Evolutionary conservation across 2,888 invertebrate genomes (phyloP), one percentile per base, ranked within the genome.

Genomic region (Eristalis pertinax): DNA sequence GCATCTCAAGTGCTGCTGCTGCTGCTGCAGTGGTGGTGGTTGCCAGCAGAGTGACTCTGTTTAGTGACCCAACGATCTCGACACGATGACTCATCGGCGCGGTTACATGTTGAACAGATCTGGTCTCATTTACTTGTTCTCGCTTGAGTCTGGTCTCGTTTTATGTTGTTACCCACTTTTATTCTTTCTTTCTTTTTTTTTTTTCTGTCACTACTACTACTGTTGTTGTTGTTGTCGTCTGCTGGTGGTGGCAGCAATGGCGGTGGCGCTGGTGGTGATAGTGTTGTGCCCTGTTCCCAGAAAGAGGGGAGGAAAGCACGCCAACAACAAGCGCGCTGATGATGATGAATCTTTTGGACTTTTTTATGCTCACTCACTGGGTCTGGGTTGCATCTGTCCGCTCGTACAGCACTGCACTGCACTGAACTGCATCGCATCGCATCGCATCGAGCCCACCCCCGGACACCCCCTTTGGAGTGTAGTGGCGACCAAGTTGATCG

Each of bases 381-480:
- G 86, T 86, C 75, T 82, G 78, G 68, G 78, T 83, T 86, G 86
- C 86, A 86, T 82, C 82, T 78, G 85, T 77, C 50, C 68, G 38
- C 38, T n/a, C n/a, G n/a, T n/a, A n/a, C n/a, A n/a, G n/a, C n/a
- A n/a, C n/a, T n/a, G n/a, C n/a, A n/a, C n/a, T n/a, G n/a, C n/a
- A n/a, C n/a, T n/a, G n/a, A n/a, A n/a, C 26, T 15, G 35, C 43
- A 22, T 41, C 58, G 32, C 67, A 19, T 22, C 13, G 50, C 8
- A 50, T 15, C 29, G 29, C 29, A 35, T 11, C 35, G 10, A 13
- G 10, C 11, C 50, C 50, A 32, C 50, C 19, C 4, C n/a, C 50
- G n/a, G 5, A 8, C 19, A 19, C 19, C 32, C 32, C 32, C 26
- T 26, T 26, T 26, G 1, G 26, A 2, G 26, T 2, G 2, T 1